Base-by-base conservation (phyloP, 2,113 vertebrate genomes). In the Gobiocypris rarus region DNA sequence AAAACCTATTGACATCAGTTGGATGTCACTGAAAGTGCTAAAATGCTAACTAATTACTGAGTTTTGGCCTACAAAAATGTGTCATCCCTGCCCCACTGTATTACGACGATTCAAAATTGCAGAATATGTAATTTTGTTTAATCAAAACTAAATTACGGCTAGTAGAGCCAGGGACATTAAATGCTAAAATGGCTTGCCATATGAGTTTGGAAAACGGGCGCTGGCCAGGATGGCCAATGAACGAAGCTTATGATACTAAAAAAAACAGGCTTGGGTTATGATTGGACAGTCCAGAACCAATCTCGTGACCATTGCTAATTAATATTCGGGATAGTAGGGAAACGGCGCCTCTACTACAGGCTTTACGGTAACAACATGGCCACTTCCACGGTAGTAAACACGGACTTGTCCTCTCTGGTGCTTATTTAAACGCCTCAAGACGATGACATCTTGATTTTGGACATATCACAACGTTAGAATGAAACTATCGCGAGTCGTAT, bases 321-420 rank as follows among this genome's bases (percentile, higher is more conserved):
- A 67, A 67, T 67, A 67, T 67, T 67, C 1, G 17, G 15, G 5
- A 52, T 52, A 17, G 50, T 7, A 52, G 15, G 50, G 5, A 52
- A 14, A 26, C 9, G 84, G 87, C 70, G 83, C 38, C 13, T 50
- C 13, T 79, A 50, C 10, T 9, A 48, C 11, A 38, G 41, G 28
- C 19, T 45, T 79, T 84, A 84, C 75, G 83, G 75, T 84, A 84
- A 84, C 84, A 94, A 91, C 0, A 94, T 93, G 93, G 93, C 90
- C 1, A 86, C 63, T 8, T 38, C 69, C 69, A 41, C 5, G 19
- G 73, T 1, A n/a, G 2, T 41, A 11, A 80, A 80, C 59, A 80
- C 7, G n/a, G 9, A 22, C 9, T 41, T 31, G 2, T 76, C 34
- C 19, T 69, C 24, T 0, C n/a, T 31, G 13, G 19, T 69, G 45